phyloP scores from a whole-genome alignment of 2,797 vertebrate species.

The Sebastes iracundus region DNA sequence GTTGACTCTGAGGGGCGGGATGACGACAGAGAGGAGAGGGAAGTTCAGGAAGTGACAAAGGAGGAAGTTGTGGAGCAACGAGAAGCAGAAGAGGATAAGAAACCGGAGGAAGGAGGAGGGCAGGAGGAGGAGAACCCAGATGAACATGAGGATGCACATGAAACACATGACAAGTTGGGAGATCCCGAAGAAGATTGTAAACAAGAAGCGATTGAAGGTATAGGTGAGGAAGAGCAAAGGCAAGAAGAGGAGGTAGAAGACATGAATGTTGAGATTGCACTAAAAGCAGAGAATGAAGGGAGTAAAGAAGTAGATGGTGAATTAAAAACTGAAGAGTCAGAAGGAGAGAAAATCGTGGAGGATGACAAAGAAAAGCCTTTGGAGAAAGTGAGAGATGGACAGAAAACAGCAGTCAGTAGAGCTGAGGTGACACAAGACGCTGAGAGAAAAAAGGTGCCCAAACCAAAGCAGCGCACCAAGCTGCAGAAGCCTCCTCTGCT shows the following conservation, averaged over 20 bases:
- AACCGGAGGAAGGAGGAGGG: slow-evolving; percentile 3
- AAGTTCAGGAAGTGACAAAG: slow-evolving; percentile 22
- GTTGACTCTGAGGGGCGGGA: slow-evolving; percentile 49
- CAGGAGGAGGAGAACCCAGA: slow-evolving; percentile 5
- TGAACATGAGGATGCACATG: slow-evolving; percentile 57
- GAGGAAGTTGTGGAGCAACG: slow-evolving; percentile 4
- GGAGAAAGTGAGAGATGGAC: slow-evolving; percentile 10
- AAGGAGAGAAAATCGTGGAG: slow-evolving; percentile 58
- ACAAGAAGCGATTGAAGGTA: slow-evolving; percentile 14
- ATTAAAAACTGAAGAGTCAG: slow-evolving; percentile 20
- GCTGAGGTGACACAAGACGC: slow-evolving; percentile 11
- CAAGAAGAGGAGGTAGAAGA: slow-evolving; percentile 19
- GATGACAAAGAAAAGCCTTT: slow-evolving; percentile 36
- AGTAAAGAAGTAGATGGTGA: slow-evolving; percentile 42
- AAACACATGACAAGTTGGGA: slow-evolving; percentile 20
- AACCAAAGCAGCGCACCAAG: slow-evolving; percentile 72
- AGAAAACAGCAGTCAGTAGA: slow-evolving; percentile 26
- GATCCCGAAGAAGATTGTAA: slow-evolving; percentile 27
- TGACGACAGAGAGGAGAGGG: slow-evolving; percentile 26
- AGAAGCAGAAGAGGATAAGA: slow-evolving; percentile 3
- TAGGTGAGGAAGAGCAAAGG: slow-evolving; percentile 19
- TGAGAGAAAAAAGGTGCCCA: slow-evolving; percentile 35
- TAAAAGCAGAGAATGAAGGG: slow-evolving; percentile 37
- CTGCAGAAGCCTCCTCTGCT: slow-evolving; percentile 76
- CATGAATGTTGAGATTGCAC: slow-evolving; percentile 32